Conservation (phyloP, 2,888 invertebrate species). For the Dexiosoma caninum region DNA sequence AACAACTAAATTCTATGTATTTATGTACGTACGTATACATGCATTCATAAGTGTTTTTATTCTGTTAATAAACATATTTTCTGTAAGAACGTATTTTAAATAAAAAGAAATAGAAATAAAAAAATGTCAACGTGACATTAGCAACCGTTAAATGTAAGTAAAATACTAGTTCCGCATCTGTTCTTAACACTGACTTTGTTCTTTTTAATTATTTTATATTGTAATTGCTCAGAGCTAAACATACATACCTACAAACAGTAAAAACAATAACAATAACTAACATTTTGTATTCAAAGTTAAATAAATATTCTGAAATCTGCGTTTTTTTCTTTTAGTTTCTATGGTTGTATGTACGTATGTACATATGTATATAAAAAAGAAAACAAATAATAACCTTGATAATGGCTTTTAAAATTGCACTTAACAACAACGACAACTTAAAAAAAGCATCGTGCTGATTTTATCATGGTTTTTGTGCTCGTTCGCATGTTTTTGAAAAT, state of each 20-base stretch:
- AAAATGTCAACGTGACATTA: slow-evolving; percentile 49
- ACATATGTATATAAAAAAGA: too few relatives aligned
- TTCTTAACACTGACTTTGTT: slow-evolving; percentile 21
- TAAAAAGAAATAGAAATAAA: not conserved
- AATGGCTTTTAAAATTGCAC: slow-evolving; percentile 49
- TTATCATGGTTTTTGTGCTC: slow-evolving; percentile 6
- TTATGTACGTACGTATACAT: too few relatives aligned
- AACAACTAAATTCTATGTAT: slow-evolving; percentile 4
- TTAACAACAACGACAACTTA: not conserved
- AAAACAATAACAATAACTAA: not conserved
- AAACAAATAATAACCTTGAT: slow-evolving; percentile 45
- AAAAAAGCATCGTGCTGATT: not conserved
- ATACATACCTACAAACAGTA: not conserved
- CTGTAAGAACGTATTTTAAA: slow-evolving; percentile 8
- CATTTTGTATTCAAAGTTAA: slow-evolving; percentile 5
- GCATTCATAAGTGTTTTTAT: slow-evolving; percentile 18
- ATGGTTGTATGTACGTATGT: too few relatives aligned
- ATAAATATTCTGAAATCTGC: slow-evolving; percentile 34
- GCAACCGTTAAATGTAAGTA: slow-evolving; percentile 30
- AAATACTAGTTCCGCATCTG: slow-evolving; percentile 55
- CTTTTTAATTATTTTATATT: not conserved
- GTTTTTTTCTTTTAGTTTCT: not conserved
- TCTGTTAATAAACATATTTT: slow-evolving; percentile 20
- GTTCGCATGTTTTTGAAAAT: not conserved
- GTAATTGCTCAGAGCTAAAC: slow-evolving; percentile 17